phyloP scores from a whole-genome alignment of 35 echinoderm and acorn worm species.

The Strongylocentrotus purpuratus region DNA sequence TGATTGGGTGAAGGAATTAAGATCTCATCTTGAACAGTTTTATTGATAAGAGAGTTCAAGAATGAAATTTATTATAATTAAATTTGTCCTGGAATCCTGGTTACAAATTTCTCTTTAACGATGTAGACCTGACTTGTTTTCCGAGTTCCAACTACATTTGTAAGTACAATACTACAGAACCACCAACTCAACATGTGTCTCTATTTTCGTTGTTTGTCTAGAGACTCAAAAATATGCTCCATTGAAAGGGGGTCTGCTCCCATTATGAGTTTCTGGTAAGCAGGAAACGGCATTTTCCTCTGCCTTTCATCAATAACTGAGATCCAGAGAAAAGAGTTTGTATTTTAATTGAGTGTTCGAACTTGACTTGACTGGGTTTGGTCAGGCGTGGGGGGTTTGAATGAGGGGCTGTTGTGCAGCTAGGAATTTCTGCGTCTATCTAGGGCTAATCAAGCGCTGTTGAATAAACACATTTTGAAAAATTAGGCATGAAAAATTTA shows the following conservation, averaged over 20 bases:
- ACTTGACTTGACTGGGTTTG: conserved; percentile 23
- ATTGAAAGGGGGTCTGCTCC: not conserved
- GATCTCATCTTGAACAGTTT: too few species aligned
- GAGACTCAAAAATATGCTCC: not conserved
- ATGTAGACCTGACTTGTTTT: too few species aligned
- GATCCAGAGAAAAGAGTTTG: conserved; percentile 15
- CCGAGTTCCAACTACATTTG: too few species aligned
- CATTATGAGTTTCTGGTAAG: conserved; percentile 21
- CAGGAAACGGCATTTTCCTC: conserved; percentile 45
- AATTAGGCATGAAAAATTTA: not conserved
- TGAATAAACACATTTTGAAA: conserved; percentile 29
- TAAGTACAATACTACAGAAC: too few species aligned
- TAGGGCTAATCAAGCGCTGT: conserved; percentile 6
- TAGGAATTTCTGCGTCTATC: not conserved
- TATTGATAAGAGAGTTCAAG: too few species aligned
- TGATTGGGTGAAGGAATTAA: too few species aligned
- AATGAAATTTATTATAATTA: too few species aligned
- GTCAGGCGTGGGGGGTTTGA: not conserved
- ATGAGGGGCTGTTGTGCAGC: not conserved
- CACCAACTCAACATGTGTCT: not conserved
- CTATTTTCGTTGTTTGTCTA: not conserved
- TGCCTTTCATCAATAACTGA: not conserved
- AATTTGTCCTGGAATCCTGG: too few species aligned
- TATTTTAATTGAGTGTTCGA: conserved; percentile 31
- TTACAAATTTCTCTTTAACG: too few species aligned